phyloP scores from a whole-genome alignment of 2,797 vertebrate species.

The Alcedo atthis region DNA sequence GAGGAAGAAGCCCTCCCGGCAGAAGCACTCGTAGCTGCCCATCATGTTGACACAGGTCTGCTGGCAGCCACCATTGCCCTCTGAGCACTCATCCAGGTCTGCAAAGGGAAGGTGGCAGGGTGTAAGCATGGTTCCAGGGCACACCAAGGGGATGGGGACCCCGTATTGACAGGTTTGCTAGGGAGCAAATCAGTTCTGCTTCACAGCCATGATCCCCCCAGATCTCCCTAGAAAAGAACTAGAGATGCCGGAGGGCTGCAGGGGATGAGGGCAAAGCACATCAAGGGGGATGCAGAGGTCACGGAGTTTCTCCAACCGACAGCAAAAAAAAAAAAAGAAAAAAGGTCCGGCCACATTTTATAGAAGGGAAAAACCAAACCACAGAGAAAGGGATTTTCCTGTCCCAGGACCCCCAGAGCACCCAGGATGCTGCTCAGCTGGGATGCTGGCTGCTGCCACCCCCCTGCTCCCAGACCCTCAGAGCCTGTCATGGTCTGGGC shows the following conservation, averaged over 20 bases:
- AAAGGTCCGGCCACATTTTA: not conserved
- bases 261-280: not conserved
- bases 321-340: not conserved
- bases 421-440: not conserved
- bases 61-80: slow-evolving; percentile 96
- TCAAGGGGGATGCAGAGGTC: not conserved
- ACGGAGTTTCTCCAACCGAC: not conserved
- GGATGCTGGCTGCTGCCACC: not conserved
- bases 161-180: not conserved
- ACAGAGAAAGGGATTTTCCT: not conserved
- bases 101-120: slow-evolving; percentile 15
- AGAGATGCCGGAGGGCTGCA: not conserved
- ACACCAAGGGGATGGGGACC: rapidly evolving
- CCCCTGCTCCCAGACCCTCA: not conserved
- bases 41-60: slow-evolving; percentile 99
- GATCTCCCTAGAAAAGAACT: not conserved
- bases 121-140: not conserved
- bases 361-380: not conserved
- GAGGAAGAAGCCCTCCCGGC: slow-evolving; percentile 96
- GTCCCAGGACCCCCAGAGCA: not conserved
- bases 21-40: slow-evolving; percentile 98
- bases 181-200: not conserved
- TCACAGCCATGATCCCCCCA: not conserved
- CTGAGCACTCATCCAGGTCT: slow-evolving; percentile 96
- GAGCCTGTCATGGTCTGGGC: not conserved